phyloP scores from a whole-genome alignment of 2,888 invertebrate species.

The Lumbricus terrestris region DNA sequence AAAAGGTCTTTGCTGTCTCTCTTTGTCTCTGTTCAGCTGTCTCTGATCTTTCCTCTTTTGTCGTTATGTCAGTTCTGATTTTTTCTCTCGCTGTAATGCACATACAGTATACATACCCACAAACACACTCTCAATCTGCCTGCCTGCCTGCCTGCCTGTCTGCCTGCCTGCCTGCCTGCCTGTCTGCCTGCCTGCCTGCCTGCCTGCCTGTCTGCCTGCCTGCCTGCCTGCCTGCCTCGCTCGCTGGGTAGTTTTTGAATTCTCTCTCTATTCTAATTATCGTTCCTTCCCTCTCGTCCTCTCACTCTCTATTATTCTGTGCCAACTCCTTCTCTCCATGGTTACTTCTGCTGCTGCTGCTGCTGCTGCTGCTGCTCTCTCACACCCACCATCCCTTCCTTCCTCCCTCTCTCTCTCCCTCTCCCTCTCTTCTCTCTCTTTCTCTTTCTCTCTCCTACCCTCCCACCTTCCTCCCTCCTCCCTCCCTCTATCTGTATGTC shows the following conservation, averaged over 20 bases:
- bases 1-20: neutral
- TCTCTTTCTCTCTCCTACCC: no score
- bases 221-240: neutral
- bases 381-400: neutral
- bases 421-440: neutral
- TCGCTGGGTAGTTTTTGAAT: neutral
- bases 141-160: no score
- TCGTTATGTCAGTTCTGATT: neutral
- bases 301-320: neutral
- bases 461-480: neutral
- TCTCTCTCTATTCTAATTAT: neutral
- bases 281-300: neutral
- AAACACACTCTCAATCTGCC: no score
- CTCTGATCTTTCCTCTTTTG: neutral
- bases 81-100: no score
- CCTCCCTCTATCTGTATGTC: neutral
- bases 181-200: neutral
- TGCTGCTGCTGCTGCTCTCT: no score
- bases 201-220: neutral
- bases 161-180: neutral
- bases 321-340: no score
- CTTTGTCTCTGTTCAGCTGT: no score
- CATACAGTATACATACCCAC: no score
- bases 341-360: no score
- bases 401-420: neutral